Evolutionary conservation across 2,113 vertebrate species (phyloP), one percentile per base, ranked within the genome.

Genomic region (Trichomycterus rosablanca): DNA sequence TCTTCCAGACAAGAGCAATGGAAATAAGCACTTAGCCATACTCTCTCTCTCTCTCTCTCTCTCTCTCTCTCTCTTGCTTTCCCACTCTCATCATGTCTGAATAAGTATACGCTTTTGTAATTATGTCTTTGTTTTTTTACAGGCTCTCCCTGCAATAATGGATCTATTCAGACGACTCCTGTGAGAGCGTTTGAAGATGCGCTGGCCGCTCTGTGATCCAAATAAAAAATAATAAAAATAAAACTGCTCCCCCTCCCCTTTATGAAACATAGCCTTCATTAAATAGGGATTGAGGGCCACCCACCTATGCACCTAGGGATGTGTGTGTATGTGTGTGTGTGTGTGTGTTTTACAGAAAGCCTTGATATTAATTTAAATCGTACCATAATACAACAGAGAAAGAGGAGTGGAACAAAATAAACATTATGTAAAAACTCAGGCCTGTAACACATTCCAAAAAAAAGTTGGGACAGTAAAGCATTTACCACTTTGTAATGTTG

Each of bases 241-340:
- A 44, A 32, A 53, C 16, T 44, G 6, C 24, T n/a, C 42, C 40
- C 56, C 37, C 28, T 55, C 26, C 53, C 19, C 15, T 11, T 44
- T n/a, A 48, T 40, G n/a, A 50, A 59, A 49, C 61, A 35, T 42
- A 67, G 56, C 60, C 60, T 72, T 78, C 74, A 76, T 72, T 74
- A 76, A 76, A 78, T 74, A 63, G 40, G 60, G 71, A 78, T 78
- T 60, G 69, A 28, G 43, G 68, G 68, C 71, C 66, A 76, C 72
- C 65, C 68, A 68, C 65, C 70, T 75, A 54, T 53, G 20, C 26
- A 55, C 69, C 46, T 59, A 63, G 48, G 26, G 56, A 63, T 34
- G 22, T 16, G 56, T 42, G 9, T 46, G 26, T 40, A 39, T 40
- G 30, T 58, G 45, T 26, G 34, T 42, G 52, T 19, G 39, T 43